These are phyloP conservation scores for Heliconius nattereri DNA, from an alignment of 1,140 invertebrate species.

Conservation along the genomic window DNA sequence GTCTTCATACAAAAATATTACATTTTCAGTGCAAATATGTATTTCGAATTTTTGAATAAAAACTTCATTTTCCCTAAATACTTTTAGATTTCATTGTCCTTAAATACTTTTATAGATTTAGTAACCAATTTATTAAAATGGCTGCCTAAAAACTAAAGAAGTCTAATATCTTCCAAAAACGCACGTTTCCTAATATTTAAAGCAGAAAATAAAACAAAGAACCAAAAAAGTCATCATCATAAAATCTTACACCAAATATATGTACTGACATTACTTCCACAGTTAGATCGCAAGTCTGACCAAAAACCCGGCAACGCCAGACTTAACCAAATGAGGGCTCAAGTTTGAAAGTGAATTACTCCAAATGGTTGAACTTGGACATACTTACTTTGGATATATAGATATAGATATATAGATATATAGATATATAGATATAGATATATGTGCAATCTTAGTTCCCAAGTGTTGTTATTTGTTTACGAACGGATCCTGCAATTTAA, in stretches of 20 bases:
- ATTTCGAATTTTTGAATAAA: too few relatives aligned
- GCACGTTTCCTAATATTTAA: background rate
- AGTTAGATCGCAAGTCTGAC: conserved; percentile 25
- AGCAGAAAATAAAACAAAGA: background rate
- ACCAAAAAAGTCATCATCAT: background rate
- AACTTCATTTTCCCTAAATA: too few relatives aligned
- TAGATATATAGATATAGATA: conserved; percentile 38
- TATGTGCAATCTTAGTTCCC: conserved; percentile 37
- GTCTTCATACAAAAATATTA: too few relatives aligned
- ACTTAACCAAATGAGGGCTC: conserved; percentile 47
- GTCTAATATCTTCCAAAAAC: background rate
- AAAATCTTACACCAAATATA: background rate
- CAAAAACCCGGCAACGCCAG: conserved; percentile 20
- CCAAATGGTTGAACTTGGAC: conserved; percentile 38
- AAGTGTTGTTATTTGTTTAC: conserved; percentile 36
- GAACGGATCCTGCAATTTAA: conserved; percentile 14
- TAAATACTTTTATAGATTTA: too few relatives aligned
- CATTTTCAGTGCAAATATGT: too few relatives aligned
- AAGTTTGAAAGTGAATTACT: conserved; percentile 49
- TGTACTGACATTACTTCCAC: conserved; percentile 7
- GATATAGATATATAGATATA: conserved; percentile 35
- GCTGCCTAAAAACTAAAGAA: too few relatives aligned
- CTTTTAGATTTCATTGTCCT: too few relatives aligned
- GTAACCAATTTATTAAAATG: too few relatives aligned
- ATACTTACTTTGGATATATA: conserved; percentile 41